Base-by-base conservation (phyloP, 2,888 invertebrate species). In the Cinara cedri region DNA sequence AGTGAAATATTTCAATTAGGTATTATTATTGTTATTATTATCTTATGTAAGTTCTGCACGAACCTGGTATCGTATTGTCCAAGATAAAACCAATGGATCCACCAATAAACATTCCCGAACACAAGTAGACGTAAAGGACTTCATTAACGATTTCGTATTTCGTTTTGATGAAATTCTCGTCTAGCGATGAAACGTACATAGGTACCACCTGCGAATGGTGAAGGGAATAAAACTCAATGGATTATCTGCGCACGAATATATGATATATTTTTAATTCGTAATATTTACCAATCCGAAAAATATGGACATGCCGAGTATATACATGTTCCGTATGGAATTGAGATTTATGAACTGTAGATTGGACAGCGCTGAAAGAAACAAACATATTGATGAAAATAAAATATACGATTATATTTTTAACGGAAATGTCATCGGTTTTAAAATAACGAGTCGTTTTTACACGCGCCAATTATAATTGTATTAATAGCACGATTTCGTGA, bases 251-350 rank as follows among this genome's bases (percentile, higher is more conserved):
- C 6, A 57, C 16, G 14, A 57, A 16, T 34, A n/a, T 70, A 49
- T n/a, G n/a, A n/a, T n/a, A 55, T 55, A 55, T 10, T 11, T 42
- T 9, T 3, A 46, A 54, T 55, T 24, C 13, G 21, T 34, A 54
- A 21, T 62, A 72, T 19, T 24, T 81, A 82, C 82, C 63, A 82
- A 55, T 65, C 81, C 82, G 63, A 82, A 76, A 65, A 81, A 76
- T 34, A 82, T 24, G 10, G 82, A 81, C 19, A 81, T 70, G 34
- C 81, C 81, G 11, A 82, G 55, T 46, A 81, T 55, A 60, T 68
- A 62, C 60, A 75, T 42, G 72, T 82, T 81, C 26, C 81, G 81
- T 16, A 46, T 16, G 2, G 81, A 81, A 19, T 76, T 72, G 24
- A 82, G 55, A 75, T 81, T 72, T 19, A 81, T 49, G 54, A 76